phyloP scores from a whole-genome alignment of 35 echinoderm and acorn worm genomes.

The Hemicentrotus pulcherrimus region DNA sequence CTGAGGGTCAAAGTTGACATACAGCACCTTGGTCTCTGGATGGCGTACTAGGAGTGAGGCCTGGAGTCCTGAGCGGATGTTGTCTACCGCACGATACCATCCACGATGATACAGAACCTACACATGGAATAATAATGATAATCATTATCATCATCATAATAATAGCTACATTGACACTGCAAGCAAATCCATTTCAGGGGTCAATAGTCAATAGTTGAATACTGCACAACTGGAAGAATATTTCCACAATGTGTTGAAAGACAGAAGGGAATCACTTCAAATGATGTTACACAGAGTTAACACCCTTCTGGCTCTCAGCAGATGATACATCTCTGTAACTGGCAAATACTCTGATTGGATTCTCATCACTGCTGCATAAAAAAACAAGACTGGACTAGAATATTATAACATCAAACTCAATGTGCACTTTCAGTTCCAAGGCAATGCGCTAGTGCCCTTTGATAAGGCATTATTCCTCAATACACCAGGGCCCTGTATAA shows the following conservation, averaged over 20 bases:
- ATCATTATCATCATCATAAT: too few relatives aligned
- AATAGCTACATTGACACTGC: background rate
- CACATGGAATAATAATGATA: background rate
- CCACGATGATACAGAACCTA: constrained; percentile 87
- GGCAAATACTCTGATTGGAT: too few relatives aligned
- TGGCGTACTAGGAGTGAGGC: constrained; percentile 91
- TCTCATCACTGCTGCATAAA: too few relatives aligned
- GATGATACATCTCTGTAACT: background rate
- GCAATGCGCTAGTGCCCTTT: too few relatives aligned
- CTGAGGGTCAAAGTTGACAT: constrained; percentile 99
- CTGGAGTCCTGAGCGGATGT: constrained; percentile 88
- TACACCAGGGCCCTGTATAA: too few relatives aligned
- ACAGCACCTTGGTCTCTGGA: constrained; percentile 96
- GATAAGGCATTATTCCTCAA: too few relatives aligned
- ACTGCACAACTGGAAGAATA: too few relatives aligned
- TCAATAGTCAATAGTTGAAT: too few relatives aligned
- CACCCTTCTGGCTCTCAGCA: background rate
- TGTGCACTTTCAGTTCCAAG: too few relatives aligned
- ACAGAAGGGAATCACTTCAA: background rate
- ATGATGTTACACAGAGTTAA: background rate
- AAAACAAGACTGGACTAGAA: too few relatives aligned
- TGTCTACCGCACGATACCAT: constrained; percentile 92
- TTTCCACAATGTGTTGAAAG: too few relatives aligned
- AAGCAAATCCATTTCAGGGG: background rate
- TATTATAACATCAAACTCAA: too few relatives aligned